phyloP scores from a whole-genome alignment of 2,888 invertebrate genomes.

The Nudaria mundana region DNA sequence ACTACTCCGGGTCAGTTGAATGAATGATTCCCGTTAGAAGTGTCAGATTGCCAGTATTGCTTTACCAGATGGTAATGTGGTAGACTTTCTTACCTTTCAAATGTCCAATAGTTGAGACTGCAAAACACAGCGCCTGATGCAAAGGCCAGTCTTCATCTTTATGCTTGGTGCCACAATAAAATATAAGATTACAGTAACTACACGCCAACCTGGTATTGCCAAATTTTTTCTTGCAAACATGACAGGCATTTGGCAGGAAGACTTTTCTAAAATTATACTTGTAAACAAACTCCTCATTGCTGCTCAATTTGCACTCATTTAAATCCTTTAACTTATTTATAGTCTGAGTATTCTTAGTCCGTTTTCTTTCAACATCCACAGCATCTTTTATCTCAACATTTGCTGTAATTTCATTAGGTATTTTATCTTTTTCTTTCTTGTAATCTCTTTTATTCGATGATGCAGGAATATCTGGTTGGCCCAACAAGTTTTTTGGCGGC shows the following conservation, averaged over 20 bases:
- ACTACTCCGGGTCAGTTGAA: no score
- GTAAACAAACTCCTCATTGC: constrained; percentile 82
- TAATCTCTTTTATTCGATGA: constrained; percentile 77
- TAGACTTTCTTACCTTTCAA: constrained; percentile 65
- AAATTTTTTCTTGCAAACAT: constrained; percentile 68
- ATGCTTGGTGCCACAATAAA: constrained; percentile 84
- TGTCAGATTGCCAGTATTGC: no score
- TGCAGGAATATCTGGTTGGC: constrained; percentile 76
- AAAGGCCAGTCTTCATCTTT: constrained; percentile 78
- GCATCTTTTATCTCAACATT: constrained; percentile 71
- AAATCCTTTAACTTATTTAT: constrained; percentile 44
- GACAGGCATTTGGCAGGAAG: constrained; percentile 82
- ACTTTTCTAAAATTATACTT: constrained; percentile 84
- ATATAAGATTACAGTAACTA: constrained; percentile 81
- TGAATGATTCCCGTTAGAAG: no score
- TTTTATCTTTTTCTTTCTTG: constrained; percentile 76
- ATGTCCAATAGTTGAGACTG: constrained; percentile 80
- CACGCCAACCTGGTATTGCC: constrained; percentile 54
- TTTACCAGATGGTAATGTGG: no score
- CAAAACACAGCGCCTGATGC: constrained; percentile 83
- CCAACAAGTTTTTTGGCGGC: constrained; percentile 80
- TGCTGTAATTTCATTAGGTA: constrained; percentile 61
- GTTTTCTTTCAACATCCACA: constrained; percentile 46
- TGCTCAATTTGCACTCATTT: constrained; percentile 59
- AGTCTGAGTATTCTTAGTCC: constrained; percentile 60